phyloP scores from a whole-genome alignment of 2,113 vertebrate genomes.

The Forbesichthys papilliferus region DNA sequence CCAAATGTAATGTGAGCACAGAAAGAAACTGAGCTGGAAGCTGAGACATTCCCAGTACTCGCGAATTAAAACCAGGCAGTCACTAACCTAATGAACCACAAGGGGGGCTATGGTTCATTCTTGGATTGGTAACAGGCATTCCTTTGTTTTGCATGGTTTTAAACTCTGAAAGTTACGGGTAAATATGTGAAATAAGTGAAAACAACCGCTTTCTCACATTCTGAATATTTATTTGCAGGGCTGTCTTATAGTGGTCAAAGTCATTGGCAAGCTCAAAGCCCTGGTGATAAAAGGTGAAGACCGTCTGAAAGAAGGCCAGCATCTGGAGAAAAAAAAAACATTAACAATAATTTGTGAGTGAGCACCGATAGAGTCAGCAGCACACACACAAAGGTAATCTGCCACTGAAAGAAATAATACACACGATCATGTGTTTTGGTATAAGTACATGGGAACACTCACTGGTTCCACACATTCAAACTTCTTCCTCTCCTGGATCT shows the following conservation, averaged over 20 bases:
- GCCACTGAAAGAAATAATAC: too few species aligned
- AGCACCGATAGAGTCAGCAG: not conserved
- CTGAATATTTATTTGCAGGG: constrained; percentile 97
- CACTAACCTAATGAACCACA: too few species aligned
- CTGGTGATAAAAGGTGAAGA: constrained; percentile 98
- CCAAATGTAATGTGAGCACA: constrained; percentile 26
- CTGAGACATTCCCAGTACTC: too few species aligned
- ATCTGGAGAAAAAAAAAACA: constrained; percentile 76
- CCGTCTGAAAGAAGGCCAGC: constrained; percentile 96
- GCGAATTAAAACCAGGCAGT: too few species aligned
- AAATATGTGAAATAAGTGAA: not conserved
- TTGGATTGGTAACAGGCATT: not conserved
- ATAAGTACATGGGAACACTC: constrained; percentile 67
- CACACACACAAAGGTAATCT: too few species aligned
- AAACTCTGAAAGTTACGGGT: not conserved
- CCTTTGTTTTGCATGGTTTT: not conserved
- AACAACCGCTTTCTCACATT: constrained; percentile 83
- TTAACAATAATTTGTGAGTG: not conserved
- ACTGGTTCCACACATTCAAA: constrained; percentile 99
- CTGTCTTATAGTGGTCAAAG: constrained; percentile 95
- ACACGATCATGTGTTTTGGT: too few species aligned
- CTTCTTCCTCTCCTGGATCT: constrained; percentile 98
- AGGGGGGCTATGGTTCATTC: too few species aligned
- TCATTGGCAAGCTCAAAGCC: constrained; percentile 97
- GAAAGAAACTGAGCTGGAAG: too few species aligned